Base-by-base conservation (phyloP, 2,113 vertebrate genomes). In the Hemiprocne comata region DNA sequence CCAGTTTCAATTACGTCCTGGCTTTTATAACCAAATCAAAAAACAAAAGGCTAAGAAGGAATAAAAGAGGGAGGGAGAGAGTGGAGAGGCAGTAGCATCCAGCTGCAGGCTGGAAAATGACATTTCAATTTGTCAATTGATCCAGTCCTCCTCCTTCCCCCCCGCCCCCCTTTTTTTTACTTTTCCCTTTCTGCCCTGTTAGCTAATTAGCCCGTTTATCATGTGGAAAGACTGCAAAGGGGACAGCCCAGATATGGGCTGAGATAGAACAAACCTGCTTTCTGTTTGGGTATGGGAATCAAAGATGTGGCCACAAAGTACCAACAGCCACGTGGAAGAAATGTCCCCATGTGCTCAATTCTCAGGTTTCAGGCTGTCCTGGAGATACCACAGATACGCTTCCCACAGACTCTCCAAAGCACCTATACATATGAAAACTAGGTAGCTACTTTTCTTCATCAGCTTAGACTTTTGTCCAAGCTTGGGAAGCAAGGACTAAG, bases 1-100 rank as follows among this genome's bases (percentile, higher is more conserved):
- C 98, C 98, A 97, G 96, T 96, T 98, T 98, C 97, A 98, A 98
- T 98, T 98, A 98, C 36, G 13, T 94, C 73, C 87, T 94, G 73
- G 94, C 96, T 98, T 98, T 98, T 98, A 98, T 97, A 98, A 97
- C 97, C 97, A 98, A 98, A 98, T 98, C 85, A 98, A 97, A 98
- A 98, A 90, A 96, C 78, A 97, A 97, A 97, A 95, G 89, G 72
- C 89, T 92, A 75, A 80, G 83, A 90, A 66, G n/a, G 40, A 48
- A 85, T 76, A 79, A 64, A 6, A 76, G 16, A 31, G 17, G 33
- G 54, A 16, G 46, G 7, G 44, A 48, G 51, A 94, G 42, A 96
- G 60, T 87, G 58, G 67, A 94, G 74, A 96, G 46, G 78, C 74
- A 91, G 87, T 73, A 93, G 91, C 40, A 6, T 97, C 95, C 97